A percentile compares a stretch with the other conserved stretches of the same genome.
phyloP scores from a whole-genome alignment of 1,140 invertebrate genomes.

The Drosophila pallidifrons region DNA sequence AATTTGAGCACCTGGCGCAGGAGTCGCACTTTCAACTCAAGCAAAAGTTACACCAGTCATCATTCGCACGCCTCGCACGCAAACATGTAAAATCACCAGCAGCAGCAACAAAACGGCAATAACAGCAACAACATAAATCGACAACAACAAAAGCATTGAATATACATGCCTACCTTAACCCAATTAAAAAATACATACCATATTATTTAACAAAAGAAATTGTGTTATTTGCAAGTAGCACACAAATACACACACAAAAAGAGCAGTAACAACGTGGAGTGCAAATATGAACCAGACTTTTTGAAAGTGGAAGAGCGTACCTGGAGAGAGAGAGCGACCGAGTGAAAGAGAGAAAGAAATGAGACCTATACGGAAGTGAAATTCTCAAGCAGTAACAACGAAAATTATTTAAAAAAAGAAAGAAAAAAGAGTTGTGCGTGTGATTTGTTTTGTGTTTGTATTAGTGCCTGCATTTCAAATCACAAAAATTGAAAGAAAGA shows the following conservation, averaged over 20 bases:
- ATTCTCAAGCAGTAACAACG: slow-evolving; percentile 65
- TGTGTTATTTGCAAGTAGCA: slow-evolving; percentile 78
- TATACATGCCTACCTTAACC: slow-evolving; percentile 84
- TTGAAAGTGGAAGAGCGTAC: slow-evolving; percentile 66
- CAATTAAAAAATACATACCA: slow-evolving; percentile 80
- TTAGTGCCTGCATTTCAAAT: slow-evolving; percentile 55
- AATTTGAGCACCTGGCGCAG: slow-evolving; percentile 74
- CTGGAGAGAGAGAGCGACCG: slow-evolving; percentile 26
- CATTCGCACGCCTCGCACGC: slow-evolving; percentile 31
- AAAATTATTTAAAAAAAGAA: slow-evolving; percentile 43
- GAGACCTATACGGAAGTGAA: slow-evolving; percentile 76
- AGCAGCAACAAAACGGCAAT: slow-evolving; percentile 27
- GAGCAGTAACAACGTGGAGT: slow-evolving; percentile 54
- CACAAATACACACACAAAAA: slow-evolving; percentile 61
- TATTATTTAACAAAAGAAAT: slow-evolving; percentile 85
- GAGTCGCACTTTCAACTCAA: slow-evolving; percentile 71
- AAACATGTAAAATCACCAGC: slow-evolving; percentile 28
- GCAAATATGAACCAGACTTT: slow-evolving; percentile 68
- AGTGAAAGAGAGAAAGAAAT: slow-evolving; percentile 48
- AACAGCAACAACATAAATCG: slow-evolving; percentile 26
- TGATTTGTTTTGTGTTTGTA: slow-evolving; percentile 26
- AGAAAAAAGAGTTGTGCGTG: slow-evolving; percentile 37
- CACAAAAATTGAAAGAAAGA: slow-evolving; percentile 43
- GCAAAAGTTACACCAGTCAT: slow-evolving; percentile 47
- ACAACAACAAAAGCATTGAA: slow-evolving; percentile 50